Percentiles rank a stretch among this genome's conserved stretches.
phyloP scores from a whole-genome alignment of 1,140 invertebrate species.

The Apis laboriosa region DNA sequence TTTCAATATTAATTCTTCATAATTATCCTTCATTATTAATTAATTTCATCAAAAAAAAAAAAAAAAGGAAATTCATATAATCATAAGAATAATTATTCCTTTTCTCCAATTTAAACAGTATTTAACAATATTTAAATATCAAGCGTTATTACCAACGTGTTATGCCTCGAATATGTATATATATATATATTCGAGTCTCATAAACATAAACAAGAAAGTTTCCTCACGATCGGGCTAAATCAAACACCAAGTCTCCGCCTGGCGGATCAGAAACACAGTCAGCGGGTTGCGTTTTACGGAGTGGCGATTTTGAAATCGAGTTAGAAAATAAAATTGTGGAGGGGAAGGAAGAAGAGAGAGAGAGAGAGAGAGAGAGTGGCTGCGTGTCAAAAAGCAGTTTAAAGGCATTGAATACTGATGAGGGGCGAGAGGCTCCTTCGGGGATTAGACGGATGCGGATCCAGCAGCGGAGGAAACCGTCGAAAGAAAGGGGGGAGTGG shows the following conservation, averaged over 20 bases:
- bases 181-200: not conserved
- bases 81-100: no score
- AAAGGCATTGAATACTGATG: constrained; percentile 72
- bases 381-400: constrained; percentile 71
- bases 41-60: no score
- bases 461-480: not conserved
- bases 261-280: not conserved
- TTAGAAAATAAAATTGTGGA: constrained; percentile 71
- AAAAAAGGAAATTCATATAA: no score
- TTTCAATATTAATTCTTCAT: no score
- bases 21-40: no score
- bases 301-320: constrained; percentile 60
- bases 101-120: no score
- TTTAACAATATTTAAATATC: not conserved
- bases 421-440: constrained; percentile 48
- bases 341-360: not conserved
- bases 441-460: constrained; percentile 64
- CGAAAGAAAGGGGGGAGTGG: constrained; percentile 1
- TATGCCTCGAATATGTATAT: not conserved
- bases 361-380: not conserved
- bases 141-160: not conserved
- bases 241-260: constrained; percentile 7
- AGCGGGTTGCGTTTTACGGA: constrained; percentile 35
- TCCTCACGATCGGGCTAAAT: constrained; percentile 1
- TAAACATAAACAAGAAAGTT: constrained; percentile 9